These are phyloP conservation scores for Lingula anatina DNA, from an alignment of 2,888 invertebrate species.

Conservation along the genomic window DNA sequence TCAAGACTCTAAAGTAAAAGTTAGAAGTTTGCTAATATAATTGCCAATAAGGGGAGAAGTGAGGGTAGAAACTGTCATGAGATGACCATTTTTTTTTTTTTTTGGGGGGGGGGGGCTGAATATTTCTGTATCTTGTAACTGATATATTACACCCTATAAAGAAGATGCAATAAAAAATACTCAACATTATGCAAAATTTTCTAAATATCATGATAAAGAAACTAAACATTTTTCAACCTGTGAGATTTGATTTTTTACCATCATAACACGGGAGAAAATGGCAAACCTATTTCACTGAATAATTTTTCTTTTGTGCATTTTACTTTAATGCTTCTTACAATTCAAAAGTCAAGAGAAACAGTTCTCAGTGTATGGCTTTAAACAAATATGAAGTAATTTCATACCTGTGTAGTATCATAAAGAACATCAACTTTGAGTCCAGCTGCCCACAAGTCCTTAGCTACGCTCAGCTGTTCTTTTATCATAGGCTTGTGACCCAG, in stretches of 20 bases:
- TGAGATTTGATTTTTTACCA: no score
- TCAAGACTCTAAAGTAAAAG: conserved; percentile 56
- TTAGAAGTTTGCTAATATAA: conserved; percentile 1
- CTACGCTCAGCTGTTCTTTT: conserved; percentile 58
- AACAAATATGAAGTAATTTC: neutral
- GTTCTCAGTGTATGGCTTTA: neutral
- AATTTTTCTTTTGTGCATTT: neutral
- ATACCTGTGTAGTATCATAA: conserved; percentile 58
- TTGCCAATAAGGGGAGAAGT: no score
- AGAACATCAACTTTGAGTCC: conserved; percentile 63
- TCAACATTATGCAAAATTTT: no score
- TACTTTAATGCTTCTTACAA: neutral
- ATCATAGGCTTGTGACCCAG: conserved; percentile 57
- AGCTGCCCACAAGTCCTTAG: conserved; percentile 66
- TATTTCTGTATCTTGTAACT: no score
- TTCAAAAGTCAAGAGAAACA: neutral
- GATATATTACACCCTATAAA: no score
- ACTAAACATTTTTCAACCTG: no score
- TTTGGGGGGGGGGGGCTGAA: neutral
- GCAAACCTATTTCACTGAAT: no score
- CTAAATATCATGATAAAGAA: no score
- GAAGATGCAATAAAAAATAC: neutral
- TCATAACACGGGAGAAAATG: no score
- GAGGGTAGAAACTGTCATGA: no score
- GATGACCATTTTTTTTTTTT: neutral